Conservation (phyloP, 2,888 invertebrate species). For the Macroteleia sp. region DNA sequence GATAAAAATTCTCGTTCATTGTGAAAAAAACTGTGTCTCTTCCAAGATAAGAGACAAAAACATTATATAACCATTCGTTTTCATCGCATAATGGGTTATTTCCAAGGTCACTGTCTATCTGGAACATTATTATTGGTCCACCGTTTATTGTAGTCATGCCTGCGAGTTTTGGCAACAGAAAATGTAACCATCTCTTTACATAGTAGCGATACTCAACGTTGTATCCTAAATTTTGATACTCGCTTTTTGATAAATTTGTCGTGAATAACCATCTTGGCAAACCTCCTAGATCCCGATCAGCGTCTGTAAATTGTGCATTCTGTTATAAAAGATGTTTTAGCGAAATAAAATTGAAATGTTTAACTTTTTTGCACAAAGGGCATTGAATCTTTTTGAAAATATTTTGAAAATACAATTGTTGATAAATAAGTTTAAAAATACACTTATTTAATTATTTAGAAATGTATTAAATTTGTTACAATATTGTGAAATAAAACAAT, state of each 20-base stretch:
- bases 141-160: constrained; percentile 84
- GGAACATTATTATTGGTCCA: constrained; percentile 85
- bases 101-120: constrained; percentile 87
- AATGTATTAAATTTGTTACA: too few species aligned
- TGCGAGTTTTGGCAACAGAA: constrained; percentile 81
- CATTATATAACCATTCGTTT: constrained; percentile 85
- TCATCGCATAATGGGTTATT: constrained; percentile 86
- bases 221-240: constrained; percentile 22
- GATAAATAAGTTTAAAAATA: too few species aligned
- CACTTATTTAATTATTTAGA: too few species aligned
- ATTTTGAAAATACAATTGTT: too few species aligned
- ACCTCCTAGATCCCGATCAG: constrained; percentile 66
- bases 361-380: too few species aligned
- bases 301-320: constrained; percentile 37
- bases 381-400: too few species aligned
- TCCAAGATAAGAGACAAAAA: constrained; percentile 84
- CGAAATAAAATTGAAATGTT: too few species aligned
- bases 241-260: constrained; percentile 60
- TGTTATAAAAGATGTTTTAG: neutral
- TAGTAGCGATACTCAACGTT: constrained; percentile 74
- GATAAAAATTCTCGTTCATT: constrained; percentile 85
- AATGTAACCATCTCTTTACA: constrained; percentile 81
- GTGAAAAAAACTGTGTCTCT: constrained; percentile 86
- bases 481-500: too few species aligned
- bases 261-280: constrained; percentile 75